A percentile compares a stretch with the other conserved stretches of the same genome.
Conservation (phyloP, 2,888 invertebrate species). For the Brachyptera putata region DNA sequence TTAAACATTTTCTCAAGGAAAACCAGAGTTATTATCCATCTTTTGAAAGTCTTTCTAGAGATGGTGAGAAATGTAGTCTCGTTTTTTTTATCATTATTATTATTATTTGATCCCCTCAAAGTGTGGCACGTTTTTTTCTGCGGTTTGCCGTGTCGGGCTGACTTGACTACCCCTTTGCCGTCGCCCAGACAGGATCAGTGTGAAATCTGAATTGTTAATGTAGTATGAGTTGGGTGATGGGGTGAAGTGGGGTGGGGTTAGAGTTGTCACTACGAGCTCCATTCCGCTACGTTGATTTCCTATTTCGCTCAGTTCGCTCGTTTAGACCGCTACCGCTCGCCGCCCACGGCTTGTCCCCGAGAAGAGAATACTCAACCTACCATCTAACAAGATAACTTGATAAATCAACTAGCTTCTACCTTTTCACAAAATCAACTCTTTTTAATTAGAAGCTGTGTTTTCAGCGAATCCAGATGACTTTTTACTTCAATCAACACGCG, state of each 20-base stretch:
- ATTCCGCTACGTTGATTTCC: conserved; percentile 6
- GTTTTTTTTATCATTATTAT: background rate
- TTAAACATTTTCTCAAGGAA: background rate
- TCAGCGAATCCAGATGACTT: conserved; percentile 9
- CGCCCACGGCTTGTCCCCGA: too few relatives aligned
- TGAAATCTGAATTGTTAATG: conserved; percentile 29
- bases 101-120: background rate
- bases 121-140: too few relatives aligned
- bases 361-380: too few relatives aligned
- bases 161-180: too few relatives aligned
- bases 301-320: background rate
- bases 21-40: background rate
- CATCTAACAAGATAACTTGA: background rate
- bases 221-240: background rate
- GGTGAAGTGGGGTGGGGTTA: background rate
- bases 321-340: background rate
- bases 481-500: conserved; percentile 15
- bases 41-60: background rate
- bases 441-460: conserved; percentile 3
- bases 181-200: conserved; percentile 23
- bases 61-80: background rate
- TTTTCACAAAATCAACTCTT: conserved; percentile 9
- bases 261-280: conserved; percentile 19
- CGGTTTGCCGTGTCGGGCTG: too few relatives aligned
- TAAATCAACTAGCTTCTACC: background rate